Evolutionary conservation across 2,888 invertebrate genomes (phyloP), one percentile per base, ranked within the genome.

Genomic region (Cerastis leucographa): DNA sequence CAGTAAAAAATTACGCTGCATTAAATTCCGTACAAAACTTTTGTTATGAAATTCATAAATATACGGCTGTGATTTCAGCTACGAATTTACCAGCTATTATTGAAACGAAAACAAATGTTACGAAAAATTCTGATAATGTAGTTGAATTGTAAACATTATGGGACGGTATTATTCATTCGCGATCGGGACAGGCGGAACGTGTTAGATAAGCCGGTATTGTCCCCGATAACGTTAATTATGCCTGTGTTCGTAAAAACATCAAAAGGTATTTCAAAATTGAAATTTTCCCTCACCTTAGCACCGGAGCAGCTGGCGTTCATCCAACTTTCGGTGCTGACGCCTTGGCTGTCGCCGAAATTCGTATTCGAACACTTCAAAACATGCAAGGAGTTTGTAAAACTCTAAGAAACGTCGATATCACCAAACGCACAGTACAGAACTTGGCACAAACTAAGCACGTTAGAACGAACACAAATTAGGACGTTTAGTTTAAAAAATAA

Each of bases 301-400:
- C 93, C 92, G 91, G 94, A 93, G 92, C 91, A 94, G 91, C 95
- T 96, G 96, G 96, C 96, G 95, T 95, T 95, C 96, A 96, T 96
- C 96, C 96, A 96, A 96, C 92, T 94, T 91, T 91, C 91, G 92
- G 93, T 91, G 91, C 89, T 92, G 92, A 93, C 94, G 94, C 93
- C 91, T 92, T 92, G 95, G 94, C 94, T 94, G 93, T 94, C 94
- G 95, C 95, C 95, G 95, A 96, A 94, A 91, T 90, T 93, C 89
- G 90, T 89, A 87, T 89, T 88, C 86, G 89, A 91, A 92, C 91
- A 92, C 92, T 92, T 93, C 89, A 92, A 89, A 92, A 91, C 92
- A 92, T 90, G 89, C 89, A 90, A 83, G 83, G 89, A 91, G 92
- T 93, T 91, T 90, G 74, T 87, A 80, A 86, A 91, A 90, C 92